Base-by-base conservation (phyloP, 1,140 invertebrate genomes). In the Caenorhabditis remanei region DNA sequence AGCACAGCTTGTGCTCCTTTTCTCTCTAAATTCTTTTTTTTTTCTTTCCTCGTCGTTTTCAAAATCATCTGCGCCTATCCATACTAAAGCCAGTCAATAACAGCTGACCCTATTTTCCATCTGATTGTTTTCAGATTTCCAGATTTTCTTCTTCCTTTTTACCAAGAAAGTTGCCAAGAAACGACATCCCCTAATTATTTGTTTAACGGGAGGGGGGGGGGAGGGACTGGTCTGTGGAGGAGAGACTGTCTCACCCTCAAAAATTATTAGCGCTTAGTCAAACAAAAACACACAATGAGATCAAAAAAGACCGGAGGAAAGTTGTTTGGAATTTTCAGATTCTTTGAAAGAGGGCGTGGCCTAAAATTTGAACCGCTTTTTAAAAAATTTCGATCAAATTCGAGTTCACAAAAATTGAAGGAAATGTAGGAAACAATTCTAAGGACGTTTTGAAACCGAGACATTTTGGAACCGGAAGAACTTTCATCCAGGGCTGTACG, bases 241-340 rank as follows among this genome's bases (percentile, higher is more conserved):
- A 11, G n/a, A 32, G n/a, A 79, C 46, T 43, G 46, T 79, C 71
- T 79, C 53, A 46, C 50, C 50, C 50, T 79, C 53, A 79, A 79
- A 79, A 79, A 79, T 79, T 53, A 53, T 79, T 46, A 79, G 46
- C 43, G n/a, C 71, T 79, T 79, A 79, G 71, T 50, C 71, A 79
- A 79, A 79, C 46, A 79, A 75, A 32, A 32, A 32, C 32, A 32
- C 0, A 32, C 32, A 32, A 32, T 32, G 32, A 32, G 32, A 48
- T 19, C 48, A 19, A 46, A 8, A 75, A 6, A 43, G 9, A n/a
- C 14, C 41, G 19, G 11, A 65, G 8, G n/a, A 58, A 19, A 7
- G 14, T 63, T 32, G 32, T 32, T 2, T 32, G 32, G 32, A 32
- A 32, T 32, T 32, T 32, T 32, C 32, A 32, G 32, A 32, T 2